Base-by-base conservation (phyloP, 2,797 vertebrate species). In the Cyprinella venusta region DNA sequence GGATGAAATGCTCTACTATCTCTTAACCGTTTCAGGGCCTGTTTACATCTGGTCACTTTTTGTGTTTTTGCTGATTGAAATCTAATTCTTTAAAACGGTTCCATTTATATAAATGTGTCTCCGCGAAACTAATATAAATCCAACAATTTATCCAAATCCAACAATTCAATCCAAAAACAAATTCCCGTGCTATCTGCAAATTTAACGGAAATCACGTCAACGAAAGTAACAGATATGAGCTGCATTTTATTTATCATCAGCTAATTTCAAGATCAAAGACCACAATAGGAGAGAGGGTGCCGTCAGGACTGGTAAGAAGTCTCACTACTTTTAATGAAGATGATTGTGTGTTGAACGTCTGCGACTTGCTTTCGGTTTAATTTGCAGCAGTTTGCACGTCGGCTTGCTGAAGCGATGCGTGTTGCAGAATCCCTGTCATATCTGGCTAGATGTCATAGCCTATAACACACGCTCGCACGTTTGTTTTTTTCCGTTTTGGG, bases 231-330 rank as follows among this genome's bases (percentile, higher is more conserved):
- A 30, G 13, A 63, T 16, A 63, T 63, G 26, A 63, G 61, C 26
- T 63, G 15, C 61, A 63, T 30, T 63, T 30, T 63, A 63, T 63
- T 30, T 63, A 63, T 63, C 61, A 63, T 63, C 61, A 63, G 61
- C 61, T 63, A 16, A 63, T 63, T 30, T 30, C 61, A 63, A 63
- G 61, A 63, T 63, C 61, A 63, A 63, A 63, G 13, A 63, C 61
- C 6, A 63, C 61, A 63, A 63, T 30, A 63, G 26, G 61, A 30
- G 61, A 63, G 26, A 63, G 26, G 16, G 61, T 6, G 0, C 26
- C 61, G 3, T 63, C 61, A 63, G 61, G 13, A 63, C 7, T 63
- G 61, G 61, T 63, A 63, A 63, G 61, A 63, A 63, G 61, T 30
- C 6, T 16, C 13, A 30, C 13, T 63, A 30, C 26, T 30, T 30